A percentile compares a stretch with the other conserved stretches of the same genome.
Evolutionary conservation across 2,888 invertebrate species (phyloP).

Genomic region (Celastrina argiolus): DNA sequence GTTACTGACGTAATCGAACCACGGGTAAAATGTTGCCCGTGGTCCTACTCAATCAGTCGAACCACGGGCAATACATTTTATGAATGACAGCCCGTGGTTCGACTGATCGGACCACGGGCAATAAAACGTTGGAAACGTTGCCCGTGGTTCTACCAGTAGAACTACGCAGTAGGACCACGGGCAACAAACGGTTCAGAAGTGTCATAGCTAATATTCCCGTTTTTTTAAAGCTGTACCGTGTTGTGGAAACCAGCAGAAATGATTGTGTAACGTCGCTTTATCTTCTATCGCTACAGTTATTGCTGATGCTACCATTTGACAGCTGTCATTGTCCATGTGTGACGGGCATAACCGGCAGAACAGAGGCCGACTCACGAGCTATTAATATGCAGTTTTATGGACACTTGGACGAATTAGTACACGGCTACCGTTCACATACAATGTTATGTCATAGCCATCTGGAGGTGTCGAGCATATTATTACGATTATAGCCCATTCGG

Average conservation of each 20-base stretch:
- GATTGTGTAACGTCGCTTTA: not conserved
- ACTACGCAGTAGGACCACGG: no score
- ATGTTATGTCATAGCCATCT: constrained; percentile 9
- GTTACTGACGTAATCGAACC: no score
- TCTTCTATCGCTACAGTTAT: not conserved
- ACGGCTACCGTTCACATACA: constrained; percentile 13
- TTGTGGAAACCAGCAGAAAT: not conserved
- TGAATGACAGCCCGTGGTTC: no score
- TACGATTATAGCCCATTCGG: not conserved
- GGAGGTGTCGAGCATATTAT: not conserved
- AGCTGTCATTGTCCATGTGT: constrained; percentile 3
- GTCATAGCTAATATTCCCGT: no score
- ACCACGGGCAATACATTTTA: no score
- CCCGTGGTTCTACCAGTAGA: no score
- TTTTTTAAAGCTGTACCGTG: no score
- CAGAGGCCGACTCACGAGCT: constrained; percentile 13
- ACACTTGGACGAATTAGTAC: constrained; percentile 24
- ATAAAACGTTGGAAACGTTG: no score
- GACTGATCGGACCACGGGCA: no score
- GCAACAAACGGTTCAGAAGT: no score
- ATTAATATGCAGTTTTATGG: constrained; percentile 16
- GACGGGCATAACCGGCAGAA: not conserved
- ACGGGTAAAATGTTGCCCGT: no score
- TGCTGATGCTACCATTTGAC: not conserved
- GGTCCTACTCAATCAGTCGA: no score